Conservation (phyloP, 2,113 vertebrate genomes). For the Micronisus gabar region DNA sequence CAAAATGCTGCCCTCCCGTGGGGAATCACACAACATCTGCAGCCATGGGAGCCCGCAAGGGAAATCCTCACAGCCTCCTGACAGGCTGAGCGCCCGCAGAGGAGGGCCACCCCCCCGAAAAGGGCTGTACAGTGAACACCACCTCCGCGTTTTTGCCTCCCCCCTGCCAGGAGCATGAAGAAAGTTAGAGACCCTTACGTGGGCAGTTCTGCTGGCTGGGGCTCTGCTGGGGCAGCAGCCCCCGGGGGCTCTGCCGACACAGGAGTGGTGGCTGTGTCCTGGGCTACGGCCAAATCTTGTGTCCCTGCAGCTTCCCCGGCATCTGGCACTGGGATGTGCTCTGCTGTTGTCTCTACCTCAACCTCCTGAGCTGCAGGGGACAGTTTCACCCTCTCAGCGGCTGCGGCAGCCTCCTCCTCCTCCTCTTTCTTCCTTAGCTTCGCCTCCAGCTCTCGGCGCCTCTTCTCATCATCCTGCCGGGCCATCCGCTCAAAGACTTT, state of each 20-base stretch:
- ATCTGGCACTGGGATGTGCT: not conserved
- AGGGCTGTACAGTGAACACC: not conserved
- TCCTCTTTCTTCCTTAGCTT: slow-evolving; percentile 68
- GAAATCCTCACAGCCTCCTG: not conserved
- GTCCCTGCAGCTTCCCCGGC: not conserved
- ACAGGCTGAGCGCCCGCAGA: not conserved
- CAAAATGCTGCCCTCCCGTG: not conserved
- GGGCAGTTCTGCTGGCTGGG: not conserved
- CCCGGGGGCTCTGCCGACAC: not conserved
- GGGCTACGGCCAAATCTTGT: not conserved
- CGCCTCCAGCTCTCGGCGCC: slow-evolving; percentile 66
- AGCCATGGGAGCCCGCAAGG: fast-evolving
- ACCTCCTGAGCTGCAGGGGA: slow-evolving; percentile 71
- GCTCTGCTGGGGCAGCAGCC: not conserved
- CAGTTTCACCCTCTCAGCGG: not conserved
- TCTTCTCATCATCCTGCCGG: slow-evolving; percentile 79
- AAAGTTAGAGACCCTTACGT: slow-evolving; percentile 59
- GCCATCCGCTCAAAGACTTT: slow-evolving; percentile 80
- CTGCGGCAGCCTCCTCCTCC: slow-evolving; percentile 34
- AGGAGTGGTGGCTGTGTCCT: not conserved
- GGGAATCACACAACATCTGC: fast-evolving
- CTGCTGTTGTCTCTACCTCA: slow-evolving; percentile 59
- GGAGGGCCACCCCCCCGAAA: not conserved
- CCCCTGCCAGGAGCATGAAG: not conserved
- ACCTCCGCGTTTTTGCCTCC: not conserved